Conservation (phyloP, 1,140 invertebrate species). For the Listronotus bonariensis region DNA sequence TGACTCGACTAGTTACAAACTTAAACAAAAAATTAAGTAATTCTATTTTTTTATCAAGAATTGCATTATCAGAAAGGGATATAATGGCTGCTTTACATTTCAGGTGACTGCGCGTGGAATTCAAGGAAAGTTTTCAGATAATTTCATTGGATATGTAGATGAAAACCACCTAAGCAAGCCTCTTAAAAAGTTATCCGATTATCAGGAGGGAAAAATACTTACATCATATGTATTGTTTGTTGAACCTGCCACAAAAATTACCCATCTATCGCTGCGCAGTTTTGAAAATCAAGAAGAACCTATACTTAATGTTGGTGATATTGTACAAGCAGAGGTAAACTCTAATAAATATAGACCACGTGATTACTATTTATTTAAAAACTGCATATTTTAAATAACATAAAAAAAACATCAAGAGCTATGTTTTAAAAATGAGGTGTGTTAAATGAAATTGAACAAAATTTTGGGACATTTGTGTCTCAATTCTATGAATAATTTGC, state of each 20-base stretch:
- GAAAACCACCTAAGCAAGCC: slow-evolving; percentile 57
- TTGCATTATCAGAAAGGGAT: too few relatives aligned
- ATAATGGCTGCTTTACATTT: slow-evolving; percentile 11
- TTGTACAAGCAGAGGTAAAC: slow-evolving; percentile 57
- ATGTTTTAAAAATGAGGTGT: too few relatives aligned
- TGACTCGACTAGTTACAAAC: too few relatives aligned
- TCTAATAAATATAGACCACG: not conserved
- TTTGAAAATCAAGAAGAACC: slow-evolving; percentile 53
- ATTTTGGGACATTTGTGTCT: too few relatives aligned
- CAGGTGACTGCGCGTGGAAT: slow-evolving; percentile 62
- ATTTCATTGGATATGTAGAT: slow-evolving; percentile 61
- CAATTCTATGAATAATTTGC: too few relatives aligned
- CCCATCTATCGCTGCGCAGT: slow-evolving; percentile 61
- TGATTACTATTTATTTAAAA: too few relatives aligned
- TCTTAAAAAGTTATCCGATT: slow-evolving; percentile 47
- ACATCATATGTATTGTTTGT: slow-evolving; percentile 67
- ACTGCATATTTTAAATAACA: too few relatives aligned
- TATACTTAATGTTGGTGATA: slow-evolving; percentile 55
- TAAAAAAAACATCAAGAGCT: too few relatives aligned
- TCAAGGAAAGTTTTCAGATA: slow-evolving; percentile 61
- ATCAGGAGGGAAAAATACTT: slow-evolving; percentile 56
- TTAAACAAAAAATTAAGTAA: too few relatives aligned
- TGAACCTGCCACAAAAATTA: slow-evolving; percentile 70
- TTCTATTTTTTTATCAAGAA: too few relatives aligned
- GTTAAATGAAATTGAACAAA: too few relatives aligned